These are phyloP conservation scores for Exocentrus adspersus DNA, from an alignment of 2,888 invertebrate species.

Conservation along the genomic window DNA sequence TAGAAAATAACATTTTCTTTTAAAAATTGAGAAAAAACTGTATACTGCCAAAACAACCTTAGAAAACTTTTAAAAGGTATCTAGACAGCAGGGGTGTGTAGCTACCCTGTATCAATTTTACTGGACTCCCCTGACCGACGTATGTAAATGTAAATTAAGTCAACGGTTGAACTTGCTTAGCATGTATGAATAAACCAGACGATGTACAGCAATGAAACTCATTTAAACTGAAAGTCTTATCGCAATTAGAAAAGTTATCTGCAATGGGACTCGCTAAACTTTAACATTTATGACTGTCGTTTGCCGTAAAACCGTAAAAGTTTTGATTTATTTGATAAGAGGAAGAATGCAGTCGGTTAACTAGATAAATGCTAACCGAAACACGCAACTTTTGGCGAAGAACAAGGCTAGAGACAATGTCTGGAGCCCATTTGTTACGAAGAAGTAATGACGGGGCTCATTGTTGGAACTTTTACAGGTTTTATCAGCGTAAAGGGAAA, in stretches of 20 bases:
- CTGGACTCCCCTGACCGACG: too few species aligned
- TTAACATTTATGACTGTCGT: constrained; percentile 3
- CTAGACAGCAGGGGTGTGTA: too few species aligned
- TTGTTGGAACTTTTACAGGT: not conserved
- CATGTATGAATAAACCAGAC: not conserved
- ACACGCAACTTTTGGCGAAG: not conserved
- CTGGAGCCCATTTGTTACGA: not conserved
- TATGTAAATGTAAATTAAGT: too few species aligned
- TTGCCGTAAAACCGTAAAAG: constrained; percentile 2
- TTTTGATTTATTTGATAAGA: constrained; percentile 9
- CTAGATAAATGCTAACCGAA: not conserved
- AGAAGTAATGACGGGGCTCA: not conserved
- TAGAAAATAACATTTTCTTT: too few species aligned
- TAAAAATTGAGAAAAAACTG: too few species aligned
- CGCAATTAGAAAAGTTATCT: constrained; percentile 4
- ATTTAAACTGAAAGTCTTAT: not conserved
- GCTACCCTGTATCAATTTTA: too few species aligned
- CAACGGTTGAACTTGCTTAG: too few species aligned
- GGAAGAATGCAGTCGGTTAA: constrained; percentile 9
- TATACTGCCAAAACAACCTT: too few species aligned
- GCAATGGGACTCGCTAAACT: not conserved
- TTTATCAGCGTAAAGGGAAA: too few species aligned
- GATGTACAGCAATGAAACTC: not conserved
- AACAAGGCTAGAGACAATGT: not conserved
- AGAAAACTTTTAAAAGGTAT: too few species aligned